A percentile compares a stretch with the other conserved stretches of the same genome.
These are phyloP conservation scores for Hapalemur alaotrensis DNA, from an alignment of 2,797 vertebrate species.

Conservation along the genomic window DNA sequence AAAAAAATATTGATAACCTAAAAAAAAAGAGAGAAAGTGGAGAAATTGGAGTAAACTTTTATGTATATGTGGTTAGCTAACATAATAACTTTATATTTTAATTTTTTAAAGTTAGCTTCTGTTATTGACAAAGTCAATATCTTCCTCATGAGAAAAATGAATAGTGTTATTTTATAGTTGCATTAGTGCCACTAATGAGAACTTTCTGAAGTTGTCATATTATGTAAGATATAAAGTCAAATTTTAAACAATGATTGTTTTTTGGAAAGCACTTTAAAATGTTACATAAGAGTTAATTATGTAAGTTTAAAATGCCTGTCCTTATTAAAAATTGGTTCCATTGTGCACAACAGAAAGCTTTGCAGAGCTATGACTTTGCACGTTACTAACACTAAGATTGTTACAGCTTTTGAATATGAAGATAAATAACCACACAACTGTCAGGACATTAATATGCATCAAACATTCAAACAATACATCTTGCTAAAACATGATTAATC, in stretches of 20 bases:
- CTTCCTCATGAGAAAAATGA: background rate
- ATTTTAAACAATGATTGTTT: background rate
- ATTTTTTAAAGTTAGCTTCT: background rate
- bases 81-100: background rate
- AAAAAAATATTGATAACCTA: too few relatives aligned
- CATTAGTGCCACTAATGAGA: background rate
- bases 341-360: background rate
- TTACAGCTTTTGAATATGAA: conserved; percentile 58
- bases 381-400: conserved; percentile 7
- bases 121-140: background rate
- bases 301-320: background rate
- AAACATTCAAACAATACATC: conserved; percentile 55
- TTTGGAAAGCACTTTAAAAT: background rate
- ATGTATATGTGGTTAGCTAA: background rate
- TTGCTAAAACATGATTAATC: conserved; percentile 56
- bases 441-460: conserved; percentile 59
- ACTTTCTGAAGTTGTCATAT: background rate
- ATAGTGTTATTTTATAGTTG: background rate
- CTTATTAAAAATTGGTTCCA: background rate
- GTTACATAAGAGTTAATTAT: background rate
- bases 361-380: conserved; percentile 5
- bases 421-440: conserved; percentile 56
- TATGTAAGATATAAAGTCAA: background rate
- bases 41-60: background rate
- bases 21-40: background rate